Percentiles rank a stretch among this genome's conserved stretches.
These are phyloP conservation scores for Ailurus styani DNA, from an alignment of 2,113 vertebrate species.

Conservation along the genomic window DNA sequence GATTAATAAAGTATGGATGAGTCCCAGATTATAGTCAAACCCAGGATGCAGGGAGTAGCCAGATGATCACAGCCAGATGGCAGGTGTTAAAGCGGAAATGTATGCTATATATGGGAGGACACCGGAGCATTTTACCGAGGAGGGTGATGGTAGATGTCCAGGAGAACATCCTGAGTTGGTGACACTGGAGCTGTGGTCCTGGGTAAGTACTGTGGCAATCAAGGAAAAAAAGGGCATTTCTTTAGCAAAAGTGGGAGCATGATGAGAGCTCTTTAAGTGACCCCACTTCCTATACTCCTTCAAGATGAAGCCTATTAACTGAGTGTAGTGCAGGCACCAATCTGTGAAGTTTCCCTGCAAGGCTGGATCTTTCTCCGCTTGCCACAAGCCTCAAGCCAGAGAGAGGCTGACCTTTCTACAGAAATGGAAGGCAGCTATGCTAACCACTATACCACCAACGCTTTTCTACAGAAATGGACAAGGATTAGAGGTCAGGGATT, in stretches of 20 bases:
- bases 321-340: not conserved
- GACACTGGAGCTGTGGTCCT: not conserved
- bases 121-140: not conserved
- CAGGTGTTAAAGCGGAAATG: not conserved
- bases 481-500: conserved; percentile 64
- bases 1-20: not conserved
- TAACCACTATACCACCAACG: too few relatives aligned
- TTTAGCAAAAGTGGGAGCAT: not conserved
- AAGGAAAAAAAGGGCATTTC: not conserved
- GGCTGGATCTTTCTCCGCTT: not conserved
- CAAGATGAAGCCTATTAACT: conserved; percentile 14
- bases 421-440: too few relatives aligned
- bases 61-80: not conserved
- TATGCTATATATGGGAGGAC: accelerated
- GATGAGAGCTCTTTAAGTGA: not conserved
- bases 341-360: not conserved
- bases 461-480: conserved; percentile 62
- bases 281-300: not conserved
- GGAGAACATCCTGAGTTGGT: not conserved
- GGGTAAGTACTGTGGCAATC: not conserved
- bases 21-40: not conserved
- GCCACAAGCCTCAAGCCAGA: not conserved
- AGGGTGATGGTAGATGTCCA: not conserved
- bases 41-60: not conserved
- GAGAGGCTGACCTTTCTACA: conserved; percentile 45